These are phyloP conservation scores for Rhyacophila brunnea DNA, from an alignment of 1,140 invertebrate genomes.

Conservation along the genomic window DNA sequence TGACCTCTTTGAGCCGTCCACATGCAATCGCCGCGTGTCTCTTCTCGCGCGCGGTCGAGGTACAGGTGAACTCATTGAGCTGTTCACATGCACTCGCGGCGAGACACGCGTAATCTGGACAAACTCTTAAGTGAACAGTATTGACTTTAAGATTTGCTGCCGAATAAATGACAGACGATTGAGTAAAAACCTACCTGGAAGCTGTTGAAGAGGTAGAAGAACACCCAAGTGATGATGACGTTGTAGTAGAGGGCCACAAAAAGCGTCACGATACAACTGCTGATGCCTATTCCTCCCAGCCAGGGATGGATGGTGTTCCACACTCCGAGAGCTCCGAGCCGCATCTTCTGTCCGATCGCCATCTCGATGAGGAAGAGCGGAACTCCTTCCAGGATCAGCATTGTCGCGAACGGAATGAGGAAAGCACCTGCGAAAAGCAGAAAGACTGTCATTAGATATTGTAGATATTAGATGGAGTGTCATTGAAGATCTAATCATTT, in stretches of 20 bases:
- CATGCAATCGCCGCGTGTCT: too few species aligned
- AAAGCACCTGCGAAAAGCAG: slow-evolving; percentile 78
- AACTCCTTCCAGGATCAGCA: slow-evolving; percentile 90
- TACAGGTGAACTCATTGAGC: too few species aligned
- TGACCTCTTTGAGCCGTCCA: too few species aligned
- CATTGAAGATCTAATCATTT: too few species aligned
- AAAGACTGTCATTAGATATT: slow-evolving; percentile 1
- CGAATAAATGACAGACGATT: too few species aligned
- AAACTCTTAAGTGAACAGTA: too few species aligned
- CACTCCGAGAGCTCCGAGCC: slow-evolving; percentile 84
- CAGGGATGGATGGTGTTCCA: slow-evolving; percentile 95
- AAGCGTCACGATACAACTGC: slow-evolving; percentile 87
- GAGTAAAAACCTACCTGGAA: slow-evolving; percentile 61
- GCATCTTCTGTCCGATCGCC: slow-evolving; percentile 88
- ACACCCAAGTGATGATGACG: slow-evolving; percentile 97
- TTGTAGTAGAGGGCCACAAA: slow-evolving; percentile 96
- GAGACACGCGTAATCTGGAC: too few species aligned
- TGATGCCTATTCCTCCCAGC: slow-evolving; percentile 86
- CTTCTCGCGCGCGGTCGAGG: too few species aligned
- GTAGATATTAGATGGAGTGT: too few species aligned
- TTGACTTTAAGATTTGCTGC: too few species aligned
- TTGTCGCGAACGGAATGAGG: slow-evolving; percentile 93
- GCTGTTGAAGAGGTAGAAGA: slow-evolving; percentile 92
- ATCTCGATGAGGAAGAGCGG: slow-evolving; percentile 92
- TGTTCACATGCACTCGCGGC: too few species aligned